These are phyloP conservation scores for Lasioglossum albipes DNA, from an alignment of 1,140 invertebrate species.

Conservation along the genomic window DNA sequence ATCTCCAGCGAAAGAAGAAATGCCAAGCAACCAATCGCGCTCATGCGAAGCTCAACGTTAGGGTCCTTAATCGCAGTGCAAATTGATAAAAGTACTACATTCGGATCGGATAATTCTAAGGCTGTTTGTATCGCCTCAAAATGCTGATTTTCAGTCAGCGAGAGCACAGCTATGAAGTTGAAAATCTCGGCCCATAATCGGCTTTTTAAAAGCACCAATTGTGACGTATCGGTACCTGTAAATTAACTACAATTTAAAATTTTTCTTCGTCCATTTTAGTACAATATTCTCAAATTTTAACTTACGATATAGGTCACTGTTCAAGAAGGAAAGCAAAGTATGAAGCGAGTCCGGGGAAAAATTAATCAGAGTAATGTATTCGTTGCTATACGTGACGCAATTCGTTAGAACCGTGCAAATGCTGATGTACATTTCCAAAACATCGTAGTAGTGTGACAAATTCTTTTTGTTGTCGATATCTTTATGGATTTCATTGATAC, in stretches of 20 bases:
- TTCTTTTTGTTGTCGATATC: constrained; percentile 66
- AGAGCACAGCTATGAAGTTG: constrained; percentile 75
- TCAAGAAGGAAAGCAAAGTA: constrained; percentile 76
- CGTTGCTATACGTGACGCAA: constrained; percentile 70
- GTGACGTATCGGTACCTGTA: constrained; percentile 69
- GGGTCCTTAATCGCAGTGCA: constrained; percentile 72
- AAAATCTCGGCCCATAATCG: constrained; percentile 78
- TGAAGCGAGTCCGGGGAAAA: constrained; percentile 78
- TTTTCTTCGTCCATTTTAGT: neutral
- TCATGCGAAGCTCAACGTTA: constrained; percentile 66
- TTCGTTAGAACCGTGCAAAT: constrained; percentile 78
- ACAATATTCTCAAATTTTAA: neutral
- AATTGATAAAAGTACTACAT: constrained; percentile 72
- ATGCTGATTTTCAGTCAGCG: constrained; percentile 70
- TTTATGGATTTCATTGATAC: constrained; percentile 70
- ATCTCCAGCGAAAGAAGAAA: constrained; percentile 73
- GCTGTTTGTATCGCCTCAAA: constrained; percentile 72
- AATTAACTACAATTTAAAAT: constrained; percentile 26
- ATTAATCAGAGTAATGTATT: constrained; percentile 73
- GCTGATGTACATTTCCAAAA: constrained; percentile 79
- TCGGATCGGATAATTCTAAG: constrained; percentile 68
- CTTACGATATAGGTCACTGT: constrained; percentile 78
- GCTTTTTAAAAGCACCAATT: constrained; percentile 76
- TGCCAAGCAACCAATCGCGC: constrained; percentile 68
- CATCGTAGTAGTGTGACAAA: constrained; percentile 75